Evolutionary conservation across 1,140 invertebrate species (phyloP).

Genomic region (Drosophila athabasca): DNA sequence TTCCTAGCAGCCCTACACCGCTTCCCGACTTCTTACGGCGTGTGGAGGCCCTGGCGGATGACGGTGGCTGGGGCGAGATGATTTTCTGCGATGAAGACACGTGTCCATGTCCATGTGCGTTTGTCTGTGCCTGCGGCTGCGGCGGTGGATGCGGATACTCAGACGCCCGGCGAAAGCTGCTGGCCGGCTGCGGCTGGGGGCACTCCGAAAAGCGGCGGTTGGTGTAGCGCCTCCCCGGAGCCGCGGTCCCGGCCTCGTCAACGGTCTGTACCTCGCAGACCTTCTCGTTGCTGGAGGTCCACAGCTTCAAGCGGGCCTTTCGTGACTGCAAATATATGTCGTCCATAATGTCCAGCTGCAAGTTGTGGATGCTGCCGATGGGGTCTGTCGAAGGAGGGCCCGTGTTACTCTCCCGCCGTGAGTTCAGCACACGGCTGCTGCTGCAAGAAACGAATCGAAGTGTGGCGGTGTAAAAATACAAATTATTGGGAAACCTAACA

Average conservation of each 20-base stretch:
- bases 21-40: slow-evolving; percentile 83
- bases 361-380: slow-evolving; percentile 91
- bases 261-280: slow-evolving; percentile 91
- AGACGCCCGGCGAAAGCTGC: slow-evolving; percentile 86
- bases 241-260: slow-evolving; percentile 86
- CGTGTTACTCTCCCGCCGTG: slow-evolving; percentile 78
- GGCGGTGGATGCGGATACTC: slow-evolving; percentile 86
- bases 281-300: slow-evolving; percentile 91
- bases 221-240: slow-evolving; percentile 85
- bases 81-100: slow-evolving; percentile 11
- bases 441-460: slow-evolving; percentile 34
- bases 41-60: slow-evolving; percentile 59
- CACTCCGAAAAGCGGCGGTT: slow-evolving; percentile 90
- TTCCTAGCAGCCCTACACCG: slow-evolving; percentile 87
- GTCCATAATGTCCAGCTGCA: slow-evolving; percentile 94
- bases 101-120: neutral
- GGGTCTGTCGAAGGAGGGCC: slow-evolving; percentile 88
- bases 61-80: slow-evolving; percentile 82
- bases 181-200: slow-evolving; percentile 83
- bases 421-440: slow-evolving; percentile 71
- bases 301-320: slow-evolving; percentile 90
- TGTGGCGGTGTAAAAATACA: neutral
- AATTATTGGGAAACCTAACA: too few species aligned
- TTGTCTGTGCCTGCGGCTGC: slow-evolving; percentile 74
- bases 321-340: slow-evolving; percentile 90